Evolutionary conservation across 1,140 invertebrate species (phyloP).

Genomic region (Drosophila lacertosa): DNA sequence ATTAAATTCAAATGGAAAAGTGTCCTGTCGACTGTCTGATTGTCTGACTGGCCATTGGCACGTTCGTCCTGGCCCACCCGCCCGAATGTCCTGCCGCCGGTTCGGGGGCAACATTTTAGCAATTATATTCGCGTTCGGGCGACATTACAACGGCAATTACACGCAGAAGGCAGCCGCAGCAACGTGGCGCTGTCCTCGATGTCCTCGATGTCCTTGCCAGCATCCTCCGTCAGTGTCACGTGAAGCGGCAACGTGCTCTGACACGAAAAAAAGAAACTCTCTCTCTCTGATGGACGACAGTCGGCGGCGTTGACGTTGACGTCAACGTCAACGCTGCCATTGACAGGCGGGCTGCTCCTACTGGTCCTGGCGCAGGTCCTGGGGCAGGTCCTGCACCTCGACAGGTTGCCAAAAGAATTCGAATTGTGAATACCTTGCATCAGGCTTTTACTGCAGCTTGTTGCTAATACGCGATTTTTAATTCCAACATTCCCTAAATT

Average conservation of each 20-base stretch:
- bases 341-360: slow-evolving; percentile 43
- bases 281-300: slow-evolving; percentile 68
- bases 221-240: slow-evolving; percentile 69
- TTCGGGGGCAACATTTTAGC: slow-evolving; percentile 78
- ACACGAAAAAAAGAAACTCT: slow-evolving; percentile 22
- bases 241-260: slow-evolving; percentile 73
- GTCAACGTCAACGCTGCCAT: slow-evolving; percentile 53
- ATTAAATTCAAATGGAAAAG: slow-evolving; percentile 82
- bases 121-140: slow-evolving; percentile 79
- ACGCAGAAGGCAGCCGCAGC: slow-evolving; percentile 68
- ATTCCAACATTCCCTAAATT: slow-evolving; percentile 6
- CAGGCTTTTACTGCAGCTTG: background rate
- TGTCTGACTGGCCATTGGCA: slow-evolving; percentile 60
- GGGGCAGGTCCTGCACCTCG: background rate
- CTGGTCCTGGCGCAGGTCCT: background rate
- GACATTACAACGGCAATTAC: slow-evolving; percentile 82
- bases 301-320: slow-evolving; percentile 23
- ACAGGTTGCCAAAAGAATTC: slow-evolving; percentile 1
- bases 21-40: slow-evolving; percentile 44
- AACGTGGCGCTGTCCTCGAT: slow-evolving; percentile 15
- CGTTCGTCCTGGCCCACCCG: slow-evolving; percentile 51
- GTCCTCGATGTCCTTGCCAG: slow-evolving; percentile 44
- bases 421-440: slow-evolving; percentile 40
- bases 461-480: background rate
- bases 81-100: slow-evolving; percentile 29